Base-by-base conservation (phyloP, 2,888 invertebrate genomes). In the Nasonovia ribisnigri region DNA sequence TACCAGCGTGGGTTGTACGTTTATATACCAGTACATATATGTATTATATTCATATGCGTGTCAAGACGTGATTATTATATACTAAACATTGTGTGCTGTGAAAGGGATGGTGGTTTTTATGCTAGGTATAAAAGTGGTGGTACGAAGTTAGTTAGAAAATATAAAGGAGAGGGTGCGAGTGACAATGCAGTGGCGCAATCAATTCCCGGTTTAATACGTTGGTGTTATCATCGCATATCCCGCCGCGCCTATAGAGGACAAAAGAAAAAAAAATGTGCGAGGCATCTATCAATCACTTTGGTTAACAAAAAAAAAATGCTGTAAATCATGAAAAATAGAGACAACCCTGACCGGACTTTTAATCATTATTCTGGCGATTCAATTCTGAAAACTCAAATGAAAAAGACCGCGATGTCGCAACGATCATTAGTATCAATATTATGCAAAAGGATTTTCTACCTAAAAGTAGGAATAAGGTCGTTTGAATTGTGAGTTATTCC, bases 221-320 rank as follows among this genome's bases (percentile, higher is more conserved):
- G 92, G 87, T 67, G 46, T 92, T 90, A 67, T 92, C 57, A 26
- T 77, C 67, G n/a, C n/a, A 48, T 88, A 42, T 42, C 11, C 60
- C n/a, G n/a, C n/a, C 46, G 1, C 46, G 46, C 29, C n/a, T 54
- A 43, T 29, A 57, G 46, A 57, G n/a, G 91, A 84, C 54, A 29
- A 51, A n/a, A 16, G 26, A 84, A 91, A 91, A 84, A 84, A 91
- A 91, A 86, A 6, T n/a, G 87, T 42, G 67, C 36, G 42, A 88
- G 29, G 20, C 87, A 92, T 92, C 92, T 67, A 92, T 92, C 92
- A 92, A 92, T 92, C 92, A 92, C 87, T 87, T 8, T 16, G 42
- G 48, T 54, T 13, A 42, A 87, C n/a, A n/a, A 60, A 60, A 67
- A 20, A 92, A 87, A 48, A 60, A 26, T 16, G 67, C 6, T 60